A percentile compares a stretch with the other conserved stretches of the same genome.
Evolutionary conservation across 2,113 vertebrate species (phyloP).

Genomic region (Muntiacus reevesi): DNA sequence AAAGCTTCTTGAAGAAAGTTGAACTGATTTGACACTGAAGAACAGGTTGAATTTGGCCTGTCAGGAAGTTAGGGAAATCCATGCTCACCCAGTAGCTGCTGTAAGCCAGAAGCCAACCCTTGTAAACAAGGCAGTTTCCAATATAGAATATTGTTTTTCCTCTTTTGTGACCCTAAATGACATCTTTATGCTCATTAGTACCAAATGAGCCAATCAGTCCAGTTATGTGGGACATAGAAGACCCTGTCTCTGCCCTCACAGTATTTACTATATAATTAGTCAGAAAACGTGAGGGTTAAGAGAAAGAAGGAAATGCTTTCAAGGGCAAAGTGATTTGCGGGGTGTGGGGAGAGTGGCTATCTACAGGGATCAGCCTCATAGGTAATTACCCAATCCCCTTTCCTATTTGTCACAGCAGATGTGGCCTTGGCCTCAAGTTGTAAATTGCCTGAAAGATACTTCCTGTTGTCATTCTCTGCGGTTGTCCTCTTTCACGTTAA

Average conservation of each 20-base stretch:
- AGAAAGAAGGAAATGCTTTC: constrained; percentile 32
- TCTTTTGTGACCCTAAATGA: background rate
- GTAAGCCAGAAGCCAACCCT: background rate
- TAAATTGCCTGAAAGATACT: constrained; percentile 43
- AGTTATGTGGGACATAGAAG: background rate
- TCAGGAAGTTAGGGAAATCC: background rate
- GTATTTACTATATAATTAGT: constrained; percentile 52
- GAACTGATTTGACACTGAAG: background rate
- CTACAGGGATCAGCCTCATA: background rate
- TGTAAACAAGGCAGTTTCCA: background rate
- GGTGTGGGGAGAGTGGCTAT: background rate
- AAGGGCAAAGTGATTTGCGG: constrained; percentile 13
- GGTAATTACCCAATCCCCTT: background rate
- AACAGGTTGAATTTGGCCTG: background rate
- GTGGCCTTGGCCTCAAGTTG: background rate
- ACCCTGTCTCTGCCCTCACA: background rate
- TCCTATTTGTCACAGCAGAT: constrained; percentile 36
- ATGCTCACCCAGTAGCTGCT: background rate
- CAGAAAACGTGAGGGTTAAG: constrained; percentile 36
- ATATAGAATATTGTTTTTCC: background rate
- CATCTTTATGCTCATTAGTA: background rate
- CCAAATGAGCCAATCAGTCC: background rate
- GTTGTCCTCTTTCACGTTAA: background rate
- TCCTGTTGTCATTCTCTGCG: constrained; percentile 4
- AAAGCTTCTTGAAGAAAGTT: background rate